These are phyloP conservation scores for Odontothrips loti DNA, from an alignment of 2,888 invertebrate genomes.

Conservation along the genomic window DNA sequence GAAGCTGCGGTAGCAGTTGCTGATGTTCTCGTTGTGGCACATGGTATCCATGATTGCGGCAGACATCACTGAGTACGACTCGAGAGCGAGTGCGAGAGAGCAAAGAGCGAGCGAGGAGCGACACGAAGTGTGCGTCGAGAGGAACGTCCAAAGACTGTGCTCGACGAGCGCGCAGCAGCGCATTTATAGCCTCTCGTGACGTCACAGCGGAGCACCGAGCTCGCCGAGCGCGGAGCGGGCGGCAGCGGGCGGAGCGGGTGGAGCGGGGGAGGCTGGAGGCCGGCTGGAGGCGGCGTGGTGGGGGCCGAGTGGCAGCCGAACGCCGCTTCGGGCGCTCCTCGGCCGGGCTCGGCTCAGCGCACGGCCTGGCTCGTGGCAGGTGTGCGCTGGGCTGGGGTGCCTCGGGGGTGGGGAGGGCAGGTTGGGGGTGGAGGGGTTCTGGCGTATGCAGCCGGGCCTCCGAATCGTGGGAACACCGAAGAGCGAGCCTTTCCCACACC, in stretches of 20 bases:
- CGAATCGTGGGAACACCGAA: slow-evolving; percentile 24
- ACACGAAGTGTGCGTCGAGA: background rate
- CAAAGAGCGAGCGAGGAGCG: background rate
- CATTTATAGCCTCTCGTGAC: slow-evolving; percentile 3
- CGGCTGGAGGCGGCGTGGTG: background rate
- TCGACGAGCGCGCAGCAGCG: background rate
- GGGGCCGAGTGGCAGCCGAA: background rate
- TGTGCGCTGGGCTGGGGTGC: slow-evolving; percentile 10
- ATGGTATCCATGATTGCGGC: slow-evolving; percentile 22
- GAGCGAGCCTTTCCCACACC: slow-evolving; percentile 21
- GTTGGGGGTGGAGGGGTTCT: slow-evolving; percentile 10
- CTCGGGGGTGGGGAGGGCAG: slow-evolving; percentile 12
- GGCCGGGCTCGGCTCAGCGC: background rate
- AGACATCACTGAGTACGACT: background rate
- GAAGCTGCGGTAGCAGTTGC: slow-evolving; percentile 24
- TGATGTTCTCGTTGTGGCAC: slow-evolving; percentile 23
- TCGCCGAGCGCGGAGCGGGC: background rate
- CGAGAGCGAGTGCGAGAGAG: background rate
- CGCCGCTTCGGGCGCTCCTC: background rate
- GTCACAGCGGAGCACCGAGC: background rate
- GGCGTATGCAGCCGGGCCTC: background rate
- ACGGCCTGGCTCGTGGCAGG: slow-evolving; percentile 1
- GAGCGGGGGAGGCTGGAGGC: background rate
- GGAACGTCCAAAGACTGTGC: background rate
- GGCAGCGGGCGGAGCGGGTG: background rate